phyloP scores from a whole-genome alignment of 2,888 invertebrate species.

The Marronus borbonicus region DNA sequence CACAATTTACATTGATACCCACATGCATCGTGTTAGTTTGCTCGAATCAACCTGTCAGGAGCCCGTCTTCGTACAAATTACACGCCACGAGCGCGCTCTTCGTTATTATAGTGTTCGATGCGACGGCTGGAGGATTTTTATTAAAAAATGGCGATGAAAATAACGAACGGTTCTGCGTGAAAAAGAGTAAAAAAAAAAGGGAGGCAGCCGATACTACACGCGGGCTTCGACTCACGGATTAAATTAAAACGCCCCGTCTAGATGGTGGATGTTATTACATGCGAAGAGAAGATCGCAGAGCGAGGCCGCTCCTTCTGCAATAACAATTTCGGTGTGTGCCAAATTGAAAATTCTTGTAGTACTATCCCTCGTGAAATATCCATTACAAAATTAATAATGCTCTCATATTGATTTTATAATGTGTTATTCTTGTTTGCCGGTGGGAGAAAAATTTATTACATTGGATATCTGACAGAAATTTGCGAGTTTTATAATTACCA shows the following conservation, averaged over 20 bases:
- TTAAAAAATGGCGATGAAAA: constrained; percentile 40
- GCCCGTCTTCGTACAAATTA: constrained; percentile 11
- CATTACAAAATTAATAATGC: constrained; percentile 67
- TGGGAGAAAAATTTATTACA: constrained; percentile 20
- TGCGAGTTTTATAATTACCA: background rate
- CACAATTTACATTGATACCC: constrained; percentile 50
- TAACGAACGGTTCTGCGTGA: constrained; percentile 25
- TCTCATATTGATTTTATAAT: constrained; percentile 60
- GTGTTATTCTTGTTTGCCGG: constrained; percentile 54
- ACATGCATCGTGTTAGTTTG: constrained; percentile 40
- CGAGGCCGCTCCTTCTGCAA: constrained; percentile 62
- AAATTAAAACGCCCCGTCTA: constrained; percentile 49
- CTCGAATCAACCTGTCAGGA: constrained; percentile 49
- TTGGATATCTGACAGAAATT: constrained; percentile 8
- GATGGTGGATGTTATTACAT: constrained; percentile 59
- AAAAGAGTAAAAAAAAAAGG: constrained; percentile 15
- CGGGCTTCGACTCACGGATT: constrained; percentile 20
- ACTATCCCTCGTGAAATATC: constrained; percentile 64
- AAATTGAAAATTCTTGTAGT: constrained; percentile 68
- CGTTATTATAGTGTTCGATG: constrained; percentile 5
- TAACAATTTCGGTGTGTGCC: constrained; percentile 56
- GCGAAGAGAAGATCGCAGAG: constrained; percentile 48
- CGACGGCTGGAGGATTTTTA: constrained; percentile 20
- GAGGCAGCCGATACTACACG: constrained; percentile 29
- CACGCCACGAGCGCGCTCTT: background rate